These are phyloP conservation scores for Sibirionetta formosa DNA, from an alignment of 2,797 vertebrate genomes.

Conservation along the genomic window DNA sequence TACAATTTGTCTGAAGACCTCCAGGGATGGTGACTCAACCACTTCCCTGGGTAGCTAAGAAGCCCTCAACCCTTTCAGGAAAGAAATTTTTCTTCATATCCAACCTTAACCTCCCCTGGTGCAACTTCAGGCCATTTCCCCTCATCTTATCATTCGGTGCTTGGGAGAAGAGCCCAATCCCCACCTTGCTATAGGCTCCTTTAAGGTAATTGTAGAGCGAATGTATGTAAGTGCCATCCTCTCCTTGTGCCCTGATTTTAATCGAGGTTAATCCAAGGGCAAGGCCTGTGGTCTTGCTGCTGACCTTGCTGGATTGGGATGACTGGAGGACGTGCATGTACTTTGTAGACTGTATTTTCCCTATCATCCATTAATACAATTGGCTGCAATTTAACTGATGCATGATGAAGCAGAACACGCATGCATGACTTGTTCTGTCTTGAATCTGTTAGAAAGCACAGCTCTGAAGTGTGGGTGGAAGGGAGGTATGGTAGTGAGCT, in stretches of 20 bases:
- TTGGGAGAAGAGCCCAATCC: too few relatives aligned
- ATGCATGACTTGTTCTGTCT: background rate
- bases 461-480: background rate
- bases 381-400: background rate
- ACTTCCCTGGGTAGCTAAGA: too few relatives aligned
- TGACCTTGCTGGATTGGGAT: background rate
- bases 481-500: background rate
- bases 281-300: background rate
- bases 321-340: background rate
- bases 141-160: too few relatives aligned
- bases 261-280: background rate
- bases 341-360: background rate
- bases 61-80: too few relatives aligned
- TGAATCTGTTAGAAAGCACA: background rate
- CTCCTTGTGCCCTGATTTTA: background rate
- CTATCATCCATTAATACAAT: background rate
- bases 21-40: too few relatives aligned
- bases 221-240: accelerated
- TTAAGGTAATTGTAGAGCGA: too few relatives aligned
- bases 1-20: too few relatives aligned
- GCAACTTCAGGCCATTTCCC: too few relatives aligned
- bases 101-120: too few relatives aligned
- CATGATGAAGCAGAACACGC: background rate
- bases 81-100: too few relatives aligned
- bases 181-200: too few relatives aligned